phyloP scores from a whole-genome alignment of 1,140 invertebrate genomes.

The Lineus longissimus region DNA sequence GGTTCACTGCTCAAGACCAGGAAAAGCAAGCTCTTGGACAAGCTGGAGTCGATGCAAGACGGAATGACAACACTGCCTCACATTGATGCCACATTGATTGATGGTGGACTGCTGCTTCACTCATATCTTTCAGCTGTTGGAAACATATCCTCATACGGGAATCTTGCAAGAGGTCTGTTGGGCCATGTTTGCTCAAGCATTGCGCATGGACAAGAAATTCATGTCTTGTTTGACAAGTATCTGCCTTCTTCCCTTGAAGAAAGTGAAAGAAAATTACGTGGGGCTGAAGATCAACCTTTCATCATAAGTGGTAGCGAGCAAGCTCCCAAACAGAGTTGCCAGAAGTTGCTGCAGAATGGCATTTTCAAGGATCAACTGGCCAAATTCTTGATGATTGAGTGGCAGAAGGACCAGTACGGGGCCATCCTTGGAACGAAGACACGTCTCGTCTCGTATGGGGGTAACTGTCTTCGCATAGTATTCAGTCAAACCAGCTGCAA shows the following conservation, averaged over 20 bases:
- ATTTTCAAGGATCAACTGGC: conserved; percentile 12
- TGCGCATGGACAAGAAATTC: neutral
- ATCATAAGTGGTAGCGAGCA: conserved; percentile 9
- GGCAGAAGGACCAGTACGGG: conserved; percentile 5
- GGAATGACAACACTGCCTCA: conserved; percentile 2
- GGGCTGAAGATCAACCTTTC: neutral
- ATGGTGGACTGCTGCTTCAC: conserved; percentile 16
- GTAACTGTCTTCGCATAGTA: neutral
- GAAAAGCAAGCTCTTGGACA: conserved; percentile 6
- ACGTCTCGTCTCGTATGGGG: conserved; percentile 7
- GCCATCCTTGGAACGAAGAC: neutral
- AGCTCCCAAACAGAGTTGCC: conserved; percentile 1
- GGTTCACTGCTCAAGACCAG: conserved; percentile 3
- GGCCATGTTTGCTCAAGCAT: neutral
- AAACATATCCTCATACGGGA: conserved; percentile 10
- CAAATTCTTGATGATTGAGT: conserved; percentile 13
- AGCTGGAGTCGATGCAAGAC: conserved; percentile 9
- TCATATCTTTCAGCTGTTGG: conserved; percentile 9
- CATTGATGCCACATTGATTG: conserved; percentile 13
- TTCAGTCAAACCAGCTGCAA: neutral
- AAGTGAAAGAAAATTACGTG: conserved; percentile 8
- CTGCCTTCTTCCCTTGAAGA: neutral
- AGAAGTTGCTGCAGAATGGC: conserved; percentile 6
- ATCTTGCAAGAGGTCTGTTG: neutral
- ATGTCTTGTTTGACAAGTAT: conserved; percentile 2